phyloP scores from a whole-genome alignment of 2,888 invertebrate species.

The Malthinus flaveolus region DNA sequence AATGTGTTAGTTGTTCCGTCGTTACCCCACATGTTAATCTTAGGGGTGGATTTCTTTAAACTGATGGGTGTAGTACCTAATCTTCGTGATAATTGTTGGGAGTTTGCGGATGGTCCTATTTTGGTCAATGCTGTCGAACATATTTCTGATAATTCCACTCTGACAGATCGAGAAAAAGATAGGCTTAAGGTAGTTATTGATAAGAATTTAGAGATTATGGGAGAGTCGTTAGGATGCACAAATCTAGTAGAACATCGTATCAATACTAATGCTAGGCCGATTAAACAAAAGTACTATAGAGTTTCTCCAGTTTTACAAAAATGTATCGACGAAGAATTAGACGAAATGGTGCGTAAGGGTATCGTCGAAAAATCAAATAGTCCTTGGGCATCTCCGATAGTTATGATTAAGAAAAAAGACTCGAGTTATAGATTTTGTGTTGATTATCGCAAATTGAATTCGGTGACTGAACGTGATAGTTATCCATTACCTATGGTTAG shows the following conservation, averaged over 20 bases:
- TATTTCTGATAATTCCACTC: background rate
- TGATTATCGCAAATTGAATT: too few species aligned
- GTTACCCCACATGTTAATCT: background rate
- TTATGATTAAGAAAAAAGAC: conserved; percentile 32
- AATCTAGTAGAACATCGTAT: conserved; percentile 3
- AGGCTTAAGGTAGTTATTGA: background rate
- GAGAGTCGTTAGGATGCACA: background rate
- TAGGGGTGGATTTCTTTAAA: background rate
- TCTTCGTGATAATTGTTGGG: background rate
- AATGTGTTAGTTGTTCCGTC: background rate
- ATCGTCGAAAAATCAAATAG: conserved; percentile 11
- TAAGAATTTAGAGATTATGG: background rate
- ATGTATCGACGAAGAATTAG: conserved; percentile 36
- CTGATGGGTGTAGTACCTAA: background rate
- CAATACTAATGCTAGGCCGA: conserved; percentile 8
- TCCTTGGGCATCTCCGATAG: conserved; percentile 18
- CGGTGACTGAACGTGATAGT: conserved; percentile 20
- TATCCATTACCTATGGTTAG: conserved; percentile 19
- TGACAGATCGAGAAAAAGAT: background rate
- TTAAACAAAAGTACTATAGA: conserved; percentile 33
- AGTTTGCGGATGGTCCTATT: background rate
- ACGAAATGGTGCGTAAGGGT: conserved; percentile 22
- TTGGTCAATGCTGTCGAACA: background rate
- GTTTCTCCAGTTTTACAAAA: conserved; percentile 30
- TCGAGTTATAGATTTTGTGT: conserved; percentile 27